Evolutionary conservation across 2,797 vertebrate genomes (phyloP), one percentile per base, ranked within the genome.

Genomic region (Rhodeus uyekii): DNA sequence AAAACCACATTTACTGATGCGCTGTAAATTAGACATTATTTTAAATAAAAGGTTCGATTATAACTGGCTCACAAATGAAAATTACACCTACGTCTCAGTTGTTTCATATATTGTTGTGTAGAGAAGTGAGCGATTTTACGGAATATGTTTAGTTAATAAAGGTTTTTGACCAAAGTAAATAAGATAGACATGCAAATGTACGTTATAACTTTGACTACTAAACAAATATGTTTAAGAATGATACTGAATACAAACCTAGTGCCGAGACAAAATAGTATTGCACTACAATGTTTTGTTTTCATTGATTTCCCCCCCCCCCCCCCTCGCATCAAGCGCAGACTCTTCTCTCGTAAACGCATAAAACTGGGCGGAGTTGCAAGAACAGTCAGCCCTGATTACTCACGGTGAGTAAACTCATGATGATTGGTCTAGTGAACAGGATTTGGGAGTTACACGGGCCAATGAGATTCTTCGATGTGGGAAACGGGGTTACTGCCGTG

Each of bases 401-500:
- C 85, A 86, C 29, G 44, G 76, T 46, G 29, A 53, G 69, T 46
- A n/a, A 36, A 58, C 46, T n/a, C n/a, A 63, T 81, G 27, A n/a
- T 77, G 82, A 87, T 89, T 84, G 83, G 91, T 86, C 86, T 86
- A 88, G 78, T 86, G 87, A 84, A 84, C 29, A 81, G 90, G 92
- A 91, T 93, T 93, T 92, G 90, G 84, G 81, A 87, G 84, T 83
- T 64, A 8, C 44, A 5, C 6, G 85, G 90, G 79, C 95, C 95
- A 96, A 95, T 95, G 81, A 89, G 85, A 84, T 29, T 68, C 78
- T 48, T 76, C 42, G 81, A 78, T 82, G 86, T 82, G 89, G 87
- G 75, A 81, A 88, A 86, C 86, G 86, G 90, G 90, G 91, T 85
- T 90, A 84, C 87, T 60, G 92, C 92, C 87, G 91, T 86, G 91